A percentile compares a stretch with the other conserved stretches of the same genome.
Conservation (phyloP, 1,140 invertebrate species). For the Drosophila pseudoananassae region DNA sequence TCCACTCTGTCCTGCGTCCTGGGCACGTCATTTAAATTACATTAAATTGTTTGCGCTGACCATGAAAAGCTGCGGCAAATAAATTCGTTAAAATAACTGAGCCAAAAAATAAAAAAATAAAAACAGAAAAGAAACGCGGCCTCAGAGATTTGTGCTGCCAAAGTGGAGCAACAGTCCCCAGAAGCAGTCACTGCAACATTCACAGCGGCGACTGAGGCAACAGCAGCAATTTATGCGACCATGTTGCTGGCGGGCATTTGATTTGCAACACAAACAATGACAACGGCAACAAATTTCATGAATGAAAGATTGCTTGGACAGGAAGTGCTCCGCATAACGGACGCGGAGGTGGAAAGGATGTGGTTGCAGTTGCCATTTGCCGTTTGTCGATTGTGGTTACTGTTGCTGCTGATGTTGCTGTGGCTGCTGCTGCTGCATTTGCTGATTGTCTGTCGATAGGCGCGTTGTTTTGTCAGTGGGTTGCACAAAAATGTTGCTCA, state of each 20-base stretch:
- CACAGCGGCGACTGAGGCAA: constrained; percentile 4
- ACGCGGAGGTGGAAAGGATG: constrained; percentile 83
- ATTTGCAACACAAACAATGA: constrained; percentile 83
- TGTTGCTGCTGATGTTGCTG: constrained; percentile 19
- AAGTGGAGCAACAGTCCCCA: constrained; percentile 70
- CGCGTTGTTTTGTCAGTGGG: constrained; percentile 79
- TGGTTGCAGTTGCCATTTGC: constrained; percentile 55
- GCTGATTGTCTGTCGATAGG: constrained; percentile 81
- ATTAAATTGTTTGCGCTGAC: constrained; percentile 83
- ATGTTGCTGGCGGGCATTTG: constrained; percentile 75
- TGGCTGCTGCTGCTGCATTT: constrained; percentile 38
- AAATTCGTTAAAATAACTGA: constrained; percentile 84
- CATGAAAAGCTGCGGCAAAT: constrained; percentile 80
- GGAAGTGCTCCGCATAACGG: constrained; percentile 82
- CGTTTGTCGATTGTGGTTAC: constrained; percentile 10
- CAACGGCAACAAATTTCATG: constrained; percentile 83
- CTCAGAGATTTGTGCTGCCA: constrained; percentile 65
- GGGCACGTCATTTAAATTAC: constrained; percentile 84
- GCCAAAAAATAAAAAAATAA: constrained; percentile 35
- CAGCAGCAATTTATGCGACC: constrained; percentile 72
- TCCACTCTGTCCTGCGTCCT: constrained; percentile 63
- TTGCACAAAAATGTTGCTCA: constrained; percentile 82
- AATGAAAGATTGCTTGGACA: constrained; percentile 81
- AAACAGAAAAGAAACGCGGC: constrained; percentile 12
- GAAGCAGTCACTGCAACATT: constrained; percentile 43